A percentile compares a stretch with the other conserved stretches of the same genome.
phyloP scores from a whole-genome alignment of 2,888 invertebrate genomes.

The Drosophila robusta region DNA sequence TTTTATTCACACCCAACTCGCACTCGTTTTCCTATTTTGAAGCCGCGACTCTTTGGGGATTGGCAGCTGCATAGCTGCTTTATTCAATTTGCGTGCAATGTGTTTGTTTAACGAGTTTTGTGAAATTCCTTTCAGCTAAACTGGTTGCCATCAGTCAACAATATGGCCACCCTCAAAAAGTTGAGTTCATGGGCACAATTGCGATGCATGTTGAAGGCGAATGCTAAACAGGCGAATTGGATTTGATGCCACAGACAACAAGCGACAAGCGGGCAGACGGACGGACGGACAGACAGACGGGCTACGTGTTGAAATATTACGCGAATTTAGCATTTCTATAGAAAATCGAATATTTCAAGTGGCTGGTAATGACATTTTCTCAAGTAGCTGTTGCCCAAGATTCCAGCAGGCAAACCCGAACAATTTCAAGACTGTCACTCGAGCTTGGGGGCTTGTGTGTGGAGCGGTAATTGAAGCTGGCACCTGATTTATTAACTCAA shows the following conservation, averaged over 20 bases:
- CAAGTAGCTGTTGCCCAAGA: slow-evolving; percentile 49
- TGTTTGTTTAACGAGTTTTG: slow-evolving; percentile 11
- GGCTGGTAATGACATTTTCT: slow-evolving; percentile 78
- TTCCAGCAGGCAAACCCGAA: slow-evolving; percentile 28
- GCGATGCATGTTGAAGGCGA: slow-evolving; percentile 31
- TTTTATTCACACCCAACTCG: background rate
- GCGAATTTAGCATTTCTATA: slow-evolving; percentile 78
- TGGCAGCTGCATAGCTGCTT: slow-evolving; percentile 10
- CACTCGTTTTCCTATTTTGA: background rate
- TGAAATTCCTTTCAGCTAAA: slow-evolving; percentile 8
- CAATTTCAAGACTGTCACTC: slow-evolving; percentile 41
- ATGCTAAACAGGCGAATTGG: slow-evolving; percentile 33
- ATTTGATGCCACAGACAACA: slow-evolving; percentile 30
- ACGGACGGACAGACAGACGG: slow-evolving; percentile 12
- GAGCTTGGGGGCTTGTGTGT: slow-evolving; percentile 40
- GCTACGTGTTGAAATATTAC: slow-evolving; percentile 65
- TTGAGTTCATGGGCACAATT: slow-evolving; percentile 21
- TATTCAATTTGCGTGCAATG: slow-evolving; percentile 21
- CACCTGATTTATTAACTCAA: slow-evolving; percentile 80
- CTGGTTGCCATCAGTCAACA: slow-evolving; percentile 22
- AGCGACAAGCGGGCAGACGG: slow-evolving; percentile 4
- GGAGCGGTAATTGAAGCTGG: slow-evolving; percentile 68
- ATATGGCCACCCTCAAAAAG: slow-evolving; percentile 7
- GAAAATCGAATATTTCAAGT: slow-evolving; percentile 78
- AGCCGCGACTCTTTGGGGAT: background rate